Percentiles rank a stretch among this genome's conserved stretches.
These are phyloP conservation scores for Melitaea athalia DNA, from an alignment of 2,888 invertebrate genomes.

Conservation along the genomic window DNA sequence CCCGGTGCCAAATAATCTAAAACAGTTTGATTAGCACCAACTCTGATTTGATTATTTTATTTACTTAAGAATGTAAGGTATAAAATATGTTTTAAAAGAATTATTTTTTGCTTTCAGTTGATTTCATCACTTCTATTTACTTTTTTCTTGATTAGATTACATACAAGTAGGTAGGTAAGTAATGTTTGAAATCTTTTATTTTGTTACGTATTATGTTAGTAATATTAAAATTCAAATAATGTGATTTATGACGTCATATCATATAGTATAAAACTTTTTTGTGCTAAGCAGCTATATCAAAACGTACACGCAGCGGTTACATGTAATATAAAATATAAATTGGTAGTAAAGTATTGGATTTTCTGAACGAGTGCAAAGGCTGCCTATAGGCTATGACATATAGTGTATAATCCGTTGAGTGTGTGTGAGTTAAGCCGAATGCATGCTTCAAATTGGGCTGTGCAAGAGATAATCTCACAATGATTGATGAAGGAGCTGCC, in stretches of 20 bases:
- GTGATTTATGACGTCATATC: not conserved
- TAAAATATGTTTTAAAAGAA: too few species aligned
- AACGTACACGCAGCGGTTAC: not conserved
- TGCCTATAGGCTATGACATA: constrained; percentile 20
- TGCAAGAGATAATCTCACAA: constrained; percentile 84
- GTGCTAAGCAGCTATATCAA: not conserved
- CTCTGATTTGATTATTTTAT: too few species aligned
- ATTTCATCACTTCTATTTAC: too few species aligned
- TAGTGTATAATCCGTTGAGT: constrained; percentile 37
- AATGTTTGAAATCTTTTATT: not conserved
- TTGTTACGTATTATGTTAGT: not conserved
- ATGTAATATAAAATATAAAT: too few species aligned
- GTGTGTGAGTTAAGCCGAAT: constrained; percentile 74
- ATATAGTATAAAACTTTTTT: not conserved
- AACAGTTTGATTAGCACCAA: too few species aligned
- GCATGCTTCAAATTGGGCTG: constrained; percentile 78
- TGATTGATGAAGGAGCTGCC: constrained; percentile 52
- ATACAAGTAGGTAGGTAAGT: too few species aligned
- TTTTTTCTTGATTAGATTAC: too few species aligned
- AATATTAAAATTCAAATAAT: not conserved
- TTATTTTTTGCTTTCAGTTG: too few species aligned
- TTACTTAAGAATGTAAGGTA: too few species aligned
- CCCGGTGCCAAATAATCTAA: too few species aligned
- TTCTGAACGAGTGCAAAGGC: constrained; percentile 3
- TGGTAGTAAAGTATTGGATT: not conserved